Evolutionary conservation across 2,888 invertebrate species (phyloP).

Genomic region (Ormyrus labotus): DNA sequence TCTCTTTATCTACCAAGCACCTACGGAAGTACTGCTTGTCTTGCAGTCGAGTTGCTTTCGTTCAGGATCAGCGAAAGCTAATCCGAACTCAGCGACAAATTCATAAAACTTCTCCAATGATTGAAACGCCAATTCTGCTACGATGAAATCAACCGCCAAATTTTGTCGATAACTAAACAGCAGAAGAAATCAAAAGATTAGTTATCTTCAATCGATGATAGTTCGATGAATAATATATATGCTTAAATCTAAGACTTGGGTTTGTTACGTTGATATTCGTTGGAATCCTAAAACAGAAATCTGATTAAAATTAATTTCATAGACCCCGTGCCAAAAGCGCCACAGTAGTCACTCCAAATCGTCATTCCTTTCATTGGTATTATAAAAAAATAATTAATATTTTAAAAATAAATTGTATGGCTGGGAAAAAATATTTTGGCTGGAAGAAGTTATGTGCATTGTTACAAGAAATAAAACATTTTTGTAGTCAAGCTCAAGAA

Average conservation of each 20-base stretch:
- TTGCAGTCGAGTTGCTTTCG: slow-evolving; percentile 93
- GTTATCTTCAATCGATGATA: slow-evolving; percentile 68
- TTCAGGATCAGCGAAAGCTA: slow-evolving; percentile 84
- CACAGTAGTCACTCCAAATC: slow-evolving; percentile 30
- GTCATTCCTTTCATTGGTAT: slow-evolving; percentile 33
- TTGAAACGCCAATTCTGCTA: slow-evolving; percentile 92
- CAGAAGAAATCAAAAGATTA: slow-evolving; percentile 75
- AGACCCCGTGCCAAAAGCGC: slow-evolving; percentile 29
- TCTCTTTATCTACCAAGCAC: slow-evolving; percentile 70
- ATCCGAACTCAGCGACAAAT: slow-evolving; percentile 90
- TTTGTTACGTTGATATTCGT: slow-evolving; percentile 47
- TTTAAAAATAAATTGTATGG: slow-evolving; percentile 12
- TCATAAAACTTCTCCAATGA: slow-evolving; percentile 89
- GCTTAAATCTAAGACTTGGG: slow-evolving; percentile 55
- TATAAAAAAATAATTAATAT: slow-evolving; percentile 18
- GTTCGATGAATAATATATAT: slow-evolving; percentile 44
- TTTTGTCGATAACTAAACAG: slow-evolving; percentile 94
- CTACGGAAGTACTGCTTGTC: slow-evolving; percentile 79
- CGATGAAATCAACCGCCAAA: slow-evolving; percentile 91
- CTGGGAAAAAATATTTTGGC: slow-evolving; percentile 16
- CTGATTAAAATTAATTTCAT: slow-evolving; percentile 30
- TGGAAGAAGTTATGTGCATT: slow-evolving; percentile 1
- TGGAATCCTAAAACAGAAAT: slow-evolving; percentile 73
- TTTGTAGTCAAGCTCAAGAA: background rate
- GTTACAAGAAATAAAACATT: background rate